A percentile compares a stretch with the other conserved stretches of the same genome.
Evolutionary conservation across 2,797 vertebrate genomes (phyloP).

Genomic region (Rhynchotus rufescens): DNA sequence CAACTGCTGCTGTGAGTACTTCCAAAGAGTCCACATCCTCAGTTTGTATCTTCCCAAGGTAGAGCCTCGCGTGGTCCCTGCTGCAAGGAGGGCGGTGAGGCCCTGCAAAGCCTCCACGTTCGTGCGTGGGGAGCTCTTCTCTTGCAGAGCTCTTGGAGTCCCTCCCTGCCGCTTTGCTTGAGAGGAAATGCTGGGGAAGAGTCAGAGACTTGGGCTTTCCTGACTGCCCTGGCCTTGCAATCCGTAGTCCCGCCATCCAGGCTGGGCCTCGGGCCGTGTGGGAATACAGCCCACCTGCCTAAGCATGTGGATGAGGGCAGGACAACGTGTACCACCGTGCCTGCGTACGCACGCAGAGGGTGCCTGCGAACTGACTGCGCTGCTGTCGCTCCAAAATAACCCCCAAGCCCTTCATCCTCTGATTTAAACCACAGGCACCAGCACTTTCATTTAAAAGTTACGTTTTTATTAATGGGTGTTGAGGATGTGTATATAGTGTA

Average conservation of each 20-base stretch:
- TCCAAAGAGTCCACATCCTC: background rate
- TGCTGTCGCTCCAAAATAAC: background rate
- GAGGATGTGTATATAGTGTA: background rate
- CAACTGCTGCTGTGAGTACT: background rate
- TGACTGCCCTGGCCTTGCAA: background rate
- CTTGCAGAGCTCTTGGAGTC: rapidly evolving
- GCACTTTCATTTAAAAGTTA: background rate
- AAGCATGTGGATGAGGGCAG: background rate
- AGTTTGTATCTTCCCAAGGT: background rate
- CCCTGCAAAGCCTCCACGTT: background rate
- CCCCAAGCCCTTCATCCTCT: background rate
- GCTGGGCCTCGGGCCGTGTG: background rate
- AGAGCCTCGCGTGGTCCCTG: background rate
- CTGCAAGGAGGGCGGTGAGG: background rate
- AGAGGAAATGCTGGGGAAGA: background rate
- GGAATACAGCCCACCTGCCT: background rate
- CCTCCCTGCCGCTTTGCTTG: rapidly evolving
- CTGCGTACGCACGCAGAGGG: rapidly evolving
- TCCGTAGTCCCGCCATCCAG: background rate
- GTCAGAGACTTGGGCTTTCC: background rate
- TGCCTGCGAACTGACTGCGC: rapidly evolving
- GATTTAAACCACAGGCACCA: background rate
- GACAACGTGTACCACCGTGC: rapidly evolving
- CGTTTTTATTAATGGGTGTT: too few species aligned
- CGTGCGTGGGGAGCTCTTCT: background rate